Evolutionary conservation across 35 echinoderm and acorn worm species (phyloP).

Genomic region (Chiridota heheva): DNA sequence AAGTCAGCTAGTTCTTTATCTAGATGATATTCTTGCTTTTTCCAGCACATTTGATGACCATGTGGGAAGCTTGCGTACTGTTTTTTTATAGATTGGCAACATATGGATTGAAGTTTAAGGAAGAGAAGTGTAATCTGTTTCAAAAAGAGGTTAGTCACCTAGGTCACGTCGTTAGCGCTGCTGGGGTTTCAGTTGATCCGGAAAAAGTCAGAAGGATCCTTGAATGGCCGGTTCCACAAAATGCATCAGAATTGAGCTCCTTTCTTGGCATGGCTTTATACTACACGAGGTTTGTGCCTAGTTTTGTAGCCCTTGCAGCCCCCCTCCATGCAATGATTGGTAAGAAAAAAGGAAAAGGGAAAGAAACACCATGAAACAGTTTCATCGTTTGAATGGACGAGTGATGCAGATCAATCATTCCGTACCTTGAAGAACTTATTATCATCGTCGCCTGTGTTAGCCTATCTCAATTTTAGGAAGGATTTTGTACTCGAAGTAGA

Average conservation of each 20-base stretch:
- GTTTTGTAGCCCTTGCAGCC: not conserved
- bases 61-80: conserved; percentile 5
- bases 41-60: conserved; percentile 64
- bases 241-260: not conserved
- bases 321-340: conserved; percentile 6
- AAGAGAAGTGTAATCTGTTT: not conserved
- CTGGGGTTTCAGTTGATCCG: conserved; percentile 25
- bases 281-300: conserved; percentile 18
- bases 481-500: conserved; percentile 31
- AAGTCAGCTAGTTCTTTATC: conserved; percentile 50
- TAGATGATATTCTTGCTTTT: conserved; percentile 72
- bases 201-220: conserved; percentile 1
- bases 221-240: conserved; percentile 17
- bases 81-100: conserved; percentile 38
- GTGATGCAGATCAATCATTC: conserved; percentile 5
- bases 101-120: conserved; percentile 38
- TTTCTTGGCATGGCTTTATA: conserved; percentile 36
- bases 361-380: not conserved
- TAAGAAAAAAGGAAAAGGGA: not conserved
- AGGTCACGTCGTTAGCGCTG: conserved; percentile 29
- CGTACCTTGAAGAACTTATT: not conserved
- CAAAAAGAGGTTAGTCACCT: conserved; percentile 1
- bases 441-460: conserved; percentile 9
- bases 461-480: conserved; percentile 7
- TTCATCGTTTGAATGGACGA: not conserved